phyloP scores from a whole-genome alignment of 2,797 vertebrate species.

The Rhadinocentrus ornatus region DNA sequence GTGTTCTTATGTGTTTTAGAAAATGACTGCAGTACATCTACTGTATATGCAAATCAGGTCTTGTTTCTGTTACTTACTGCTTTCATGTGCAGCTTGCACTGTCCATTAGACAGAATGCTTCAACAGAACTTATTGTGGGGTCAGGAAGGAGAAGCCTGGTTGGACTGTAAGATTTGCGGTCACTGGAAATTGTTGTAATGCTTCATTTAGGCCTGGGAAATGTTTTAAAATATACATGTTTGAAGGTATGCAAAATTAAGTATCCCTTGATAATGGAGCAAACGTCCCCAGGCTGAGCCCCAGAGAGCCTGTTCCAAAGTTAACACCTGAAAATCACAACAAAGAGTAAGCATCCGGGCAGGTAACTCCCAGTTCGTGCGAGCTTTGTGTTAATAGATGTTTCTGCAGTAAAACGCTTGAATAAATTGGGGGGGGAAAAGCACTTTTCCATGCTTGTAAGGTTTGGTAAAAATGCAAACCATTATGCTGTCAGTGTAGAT shows the following conservation, averaged over 20 bases:
- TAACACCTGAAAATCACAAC: no score
- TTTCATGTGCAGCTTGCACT: not conserved
- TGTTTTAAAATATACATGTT: no score
- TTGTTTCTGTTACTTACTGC: not conserved
- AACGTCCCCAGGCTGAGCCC: not conserved
- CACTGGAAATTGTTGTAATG: not conserved
- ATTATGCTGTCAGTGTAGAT: not conserved
- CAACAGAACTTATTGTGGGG: not conserved
- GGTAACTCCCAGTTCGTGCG: not conserved
- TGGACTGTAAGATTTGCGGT: not conserved
- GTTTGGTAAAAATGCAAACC: not conserved
- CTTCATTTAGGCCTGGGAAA: not conserved
- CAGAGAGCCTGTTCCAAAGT: no score
- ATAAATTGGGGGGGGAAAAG: not conserved
- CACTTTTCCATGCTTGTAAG: not conserved
- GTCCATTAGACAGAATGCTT: not conserved
- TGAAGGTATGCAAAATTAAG: not conserved
- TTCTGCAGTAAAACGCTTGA: not conserved
- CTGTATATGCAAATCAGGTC: not conserved
- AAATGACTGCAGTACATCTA: not conserved
- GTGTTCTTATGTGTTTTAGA: not conserved
- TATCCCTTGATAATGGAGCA: not conserved
- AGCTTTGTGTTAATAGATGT: not conserved
- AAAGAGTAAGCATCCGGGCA: not conserved
- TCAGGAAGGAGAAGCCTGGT: not conserved